Evolutionary conservation across 2,113 vertebrate species (phyloP).

Genomic region (Cyphomyrus discorhynchus): DNA sequence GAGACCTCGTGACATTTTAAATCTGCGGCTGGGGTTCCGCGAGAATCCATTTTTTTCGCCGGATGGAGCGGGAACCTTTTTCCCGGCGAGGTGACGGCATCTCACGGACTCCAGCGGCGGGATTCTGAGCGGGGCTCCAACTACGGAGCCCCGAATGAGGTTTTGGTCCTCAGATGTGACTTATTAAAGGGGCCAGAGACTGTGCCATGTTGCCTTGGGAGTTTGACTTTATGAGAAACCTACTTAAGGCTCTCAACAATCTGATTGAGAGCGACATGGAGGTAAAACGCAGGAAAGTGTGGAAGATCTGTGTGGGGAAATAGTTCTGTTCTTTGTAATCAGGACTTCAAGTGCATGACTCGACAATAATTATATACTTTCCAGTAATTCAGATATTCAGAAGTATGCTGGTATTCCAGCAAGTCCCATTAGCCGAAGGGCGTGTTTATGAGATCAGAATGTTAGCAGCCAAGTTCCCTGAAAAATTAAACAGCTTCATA

Average conservation of each 20-base stretch:
- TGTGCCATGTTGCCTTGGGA: neutral
- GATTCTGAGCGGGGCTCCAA: neutral
- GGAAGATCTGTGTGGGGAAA: neutral
- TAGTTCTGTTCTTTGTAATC: neutral
- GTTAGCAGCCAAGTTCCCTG: constrained; percentile 30
- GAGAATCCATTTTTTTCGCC: constrained; percentile 20
- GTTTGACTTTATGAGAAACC: constrained; percentile 17
- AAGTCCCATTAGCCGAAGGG: neutral
- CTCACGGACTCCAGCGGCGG: neutral
- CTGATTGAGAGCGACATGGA: neutral
- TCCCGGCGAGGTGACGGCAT: constrained; percentile 21
- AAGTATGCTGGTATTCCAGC: constrained; percentile 4
- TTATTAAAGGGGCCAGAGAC: neutral
- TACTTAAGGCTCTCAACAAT: neutral
- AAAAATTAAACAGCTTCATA: constrained; percentile 34
- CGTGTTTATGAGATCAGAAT: constrained; percentile 18
- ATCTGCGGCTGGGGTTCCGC: constrained; percentile 20
- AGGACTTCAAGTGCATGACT: constrained; percentile 19
- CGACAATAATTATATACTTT: neutral
- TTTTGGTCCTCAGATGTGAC: neutral
- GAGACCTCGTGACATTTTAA: constrained; percentile 29
- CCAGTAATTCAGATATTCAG: neutral
- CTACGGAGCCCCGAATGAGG: neutral
- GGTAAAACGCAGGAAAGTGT: neutral
- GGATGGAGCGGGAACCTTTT: constrained; percentile 20